phyloP scores from a whole-genome alignment of 2,888 invertebrate species.

The Zonitis immaculata region DNA sequence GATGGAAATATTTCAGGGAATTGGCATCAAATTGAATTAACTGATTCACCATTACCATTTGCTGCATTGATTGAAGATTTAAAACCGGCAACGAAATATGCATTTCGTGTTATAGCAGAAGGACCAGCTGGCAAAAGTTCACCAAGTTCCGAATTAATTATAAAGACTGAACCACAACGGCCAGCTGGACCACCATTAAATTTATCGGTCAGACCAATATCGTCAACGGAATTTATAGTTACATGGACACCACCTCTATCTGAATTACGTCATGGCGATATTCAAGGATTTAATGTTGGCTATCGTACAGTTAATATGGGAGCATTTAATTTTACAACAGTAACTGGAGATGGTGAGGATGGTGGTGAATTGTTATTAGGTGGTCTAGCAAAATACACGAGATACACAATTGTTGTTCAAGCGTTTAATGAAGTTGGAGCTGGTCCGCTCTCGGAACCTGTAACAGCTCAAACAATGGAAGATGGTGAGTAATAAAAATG shows the following conservation, averaged over 20 bases:
- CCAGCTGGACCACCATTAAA: conserved; percentile 67
- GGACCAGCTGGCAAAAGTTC: conserved; percentile 68
- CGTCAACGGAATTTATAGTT: conserved; percentile 68
- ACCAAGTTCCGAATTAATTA: conserved; percentile 59
- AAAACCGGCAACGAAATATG: conserved; percentile 66
- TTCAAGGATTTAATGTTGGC: conserved; percentile 71
- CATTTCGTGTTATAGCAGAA: conserved; percentile 67
- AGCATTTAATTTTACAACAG: conserved; percentile 64
- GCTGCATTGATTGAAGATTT: conserved; percentile 63
- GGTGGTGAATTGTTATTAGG: conserved; percentile 62
- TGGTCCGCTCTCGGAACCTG: conserved; percentile 65
- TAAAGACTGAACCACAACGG: conserved; percentile 65
- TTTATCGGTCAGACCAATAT: conserved; percentile 63
- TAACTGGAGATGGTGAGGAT: conserved; percentile 65
- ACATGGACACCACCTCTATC: conserved; percentile 69
- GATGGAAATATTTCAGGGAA: conserved; percentile 43
- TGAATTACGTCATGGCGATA: conserved; percentile 68
- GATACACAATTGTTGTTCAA: conserved; percentile 66
- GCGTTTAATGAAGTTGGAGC: conserved; percentile 72
- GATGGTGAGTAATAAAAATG: conserved; percentile 54
- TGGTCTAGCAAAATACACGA: conserved; percentile 61
- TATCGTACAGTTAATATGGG: conserved; percentile 54
- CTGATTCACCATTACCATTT: conserved; percentile 59
- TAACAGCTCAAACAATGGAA: conserved; percentile 66
- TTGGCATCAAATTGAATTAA: conserved; percentile 64